Evolutionary conservation across 2,113 vertebrate genomes (phyloP).

Genomic region (Puma concolor): DNA sequence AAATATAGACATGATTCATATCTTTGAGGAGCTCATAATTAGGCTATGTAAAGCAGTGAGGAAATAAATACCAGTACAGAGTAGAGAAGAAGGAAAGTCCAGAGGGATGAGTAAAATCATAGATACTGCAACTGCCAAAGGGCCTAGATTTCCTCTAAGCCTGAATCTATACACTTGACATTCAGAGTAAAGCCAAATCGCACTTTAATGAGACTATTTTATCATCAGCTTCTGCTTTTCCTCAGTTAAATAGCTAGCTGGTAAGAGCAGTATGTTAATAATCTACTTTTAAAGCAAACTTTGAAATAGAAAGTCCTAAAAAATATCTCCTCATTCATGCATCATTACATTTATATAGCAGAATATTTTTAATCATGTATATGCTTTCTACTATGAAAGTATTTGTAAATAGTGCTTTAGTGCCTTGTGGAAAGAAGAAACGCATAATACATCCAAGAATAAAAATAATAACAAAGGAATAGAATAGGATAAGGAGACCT

Average conservation of each 20-base stretch:
- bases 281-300: conserved; percentile 33
- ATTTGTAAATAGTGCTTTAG: not conserved
- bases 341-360: conserved; percentile 15
- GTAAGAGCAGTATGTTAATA: conserved; percentile 57
- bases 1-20: conserved; percentile 12
- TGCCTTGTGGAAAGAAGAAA: not conserved
- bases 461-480: not conserved
- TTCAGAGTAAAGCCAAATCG: conserved; percentile 58
- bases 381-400: not conserved
- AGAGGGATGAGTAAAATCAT: conserved; percentile 14
- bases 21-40: conserved; percentile 48
- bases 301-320: conserved; percentile 22
- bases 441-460: not conserved
- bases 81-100: not conserved
- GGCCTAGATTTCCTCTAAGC: conserved; percentile 41
- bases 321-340: not conserved
- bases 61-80: conserved; percentile 51
- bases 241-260: not conserved
- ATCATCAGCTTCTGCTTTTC: conserved; percentile 46
- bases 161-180: conserved; percentile 55
- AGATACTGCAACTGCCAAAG: not conserved
- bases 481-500: not conserved
- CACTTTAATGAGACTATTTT: conserved; percentile 67
- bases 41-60: not conserved
- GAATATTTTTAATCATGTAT: not conserved